These are phyloP conservation scores for Leptestheria dahalacensis DNA, from an alignment of 1,140 invertebrate species.

Conservation along the genomic window DNA sequence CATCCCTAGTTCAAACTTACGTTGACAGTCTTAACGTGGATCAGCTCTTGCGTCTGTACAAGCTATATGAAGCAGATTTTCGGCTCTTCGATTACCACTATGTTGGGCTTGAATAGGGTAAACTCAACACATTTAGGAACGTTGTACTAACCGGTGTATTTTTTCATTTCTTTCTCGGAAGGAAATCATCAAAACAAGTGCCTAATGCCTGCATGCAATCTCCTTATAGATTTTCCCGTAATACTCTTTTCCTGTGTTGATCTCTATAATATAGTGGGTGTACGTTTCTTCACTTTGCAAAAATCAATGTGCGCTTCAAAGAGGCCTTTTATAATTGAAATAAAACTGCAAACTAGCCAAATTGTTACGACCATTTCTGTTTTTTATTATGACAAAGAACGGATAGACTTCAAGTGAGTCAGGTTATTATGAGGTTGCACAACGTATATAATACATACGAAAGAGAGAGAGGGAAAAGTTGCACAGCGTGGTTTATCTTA, in stretches of 20 bases:
- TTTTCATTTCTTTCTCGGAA: background rate
- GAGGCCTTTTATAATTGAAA: background rate
- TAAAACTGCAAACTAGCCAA: no score
- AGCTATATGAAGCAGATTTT: conserved; percentile 62
- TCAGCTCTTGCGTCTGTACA: conserved; percentile 49
- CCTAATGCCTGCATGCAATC: background rate
- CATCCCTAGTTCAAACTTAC: conserved; percentile 48
- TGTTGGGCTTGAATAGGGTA: background rate
- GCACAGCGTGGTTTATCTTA: no score
- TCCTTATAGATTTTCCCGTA: no score
- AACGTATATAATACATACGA: no score
- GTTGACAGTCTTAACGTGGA: conserved; percentile 52
- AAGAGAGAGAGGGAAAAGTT: no score
- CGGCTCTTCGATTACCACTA: conserved; percentile 54
- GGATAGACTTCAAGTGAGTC: no score
- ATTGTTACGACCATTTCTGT: no score
- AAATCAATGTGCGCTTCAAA: background rate
- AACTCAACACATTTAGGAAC: no score
- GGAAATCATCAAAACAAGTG: background rate
- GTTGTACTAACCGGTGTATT: background rate
- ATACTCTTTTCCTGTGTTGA: background rate
- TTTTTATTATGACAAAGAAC: no score
- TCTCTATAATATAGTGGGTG: no score
- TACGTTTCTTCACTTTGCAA: background rate
- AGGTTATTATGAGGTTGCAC: no score